phyloP scores from a whole-genome alignment of 2,888 invertebrate genomes.

The Cephus rjabovi region DNA sequence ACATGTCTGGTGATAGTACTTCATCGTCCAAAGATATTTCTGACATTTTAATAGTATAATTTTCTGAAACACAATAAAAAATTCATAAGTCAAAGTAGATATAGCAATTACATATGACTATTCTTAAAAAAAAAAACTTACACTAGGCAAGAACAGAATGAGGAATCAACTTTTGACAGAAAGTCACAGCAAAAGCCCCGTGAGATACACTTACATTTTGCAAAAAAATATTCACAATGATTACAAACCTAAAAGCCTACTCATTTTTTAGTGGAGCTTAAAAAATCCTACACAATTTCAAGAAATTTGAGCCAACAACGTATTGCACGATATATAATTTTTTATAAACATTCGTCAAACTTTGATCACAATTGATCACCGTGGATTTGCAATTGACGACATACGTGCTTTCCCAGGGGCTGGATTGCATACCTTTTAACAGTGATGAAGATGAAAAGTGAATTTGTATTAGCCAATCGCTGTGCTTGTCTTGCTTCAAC shows the following conservation, averaged over 20 bases:
- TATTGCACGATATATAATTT: not conserved
- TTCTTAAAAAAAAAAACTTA: not conserved
- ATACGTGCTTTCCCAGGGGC: not conserved
- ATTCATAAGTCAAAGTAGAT: not conserved
- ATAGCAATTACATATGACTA: not conserved
- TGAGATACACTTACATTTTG: not conserved
- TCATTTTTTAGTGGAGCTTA: not conserved
- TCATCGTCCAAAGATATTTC: slow-evolving; percentile 47
- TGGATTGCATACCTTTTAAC: not conserved
- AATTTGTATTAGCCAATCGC: not conserved
- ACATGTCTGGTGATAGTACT: slow-evolving; percentile 46
- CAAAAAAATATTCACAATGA: not conserved
- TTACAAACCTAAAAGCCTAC: not conserved
- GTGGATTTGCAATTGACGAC: not conserved
- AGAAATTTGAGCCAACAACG: not conserved
- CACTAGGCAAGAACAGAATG: not conserved
- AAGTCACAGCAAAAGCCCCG: not conserved
- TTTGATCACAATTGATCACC: not conserved
- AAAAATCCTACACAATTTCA: not conserved
- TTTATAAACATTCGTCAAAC: not conserved
- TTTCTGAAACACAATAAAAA: not conserved
- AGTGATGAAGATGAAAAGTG: not conserved
- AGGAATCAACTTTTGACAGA: not conserved
- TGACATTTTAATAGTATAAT: not conserved
- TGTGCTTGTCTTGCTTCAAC: not conserved